Evolutionary conservation across 1,140 invertebrate genomes (phyloP), one percentile per base, ranked within the genome.

Genomic region (Gryllus bimaculatus): DNA sequence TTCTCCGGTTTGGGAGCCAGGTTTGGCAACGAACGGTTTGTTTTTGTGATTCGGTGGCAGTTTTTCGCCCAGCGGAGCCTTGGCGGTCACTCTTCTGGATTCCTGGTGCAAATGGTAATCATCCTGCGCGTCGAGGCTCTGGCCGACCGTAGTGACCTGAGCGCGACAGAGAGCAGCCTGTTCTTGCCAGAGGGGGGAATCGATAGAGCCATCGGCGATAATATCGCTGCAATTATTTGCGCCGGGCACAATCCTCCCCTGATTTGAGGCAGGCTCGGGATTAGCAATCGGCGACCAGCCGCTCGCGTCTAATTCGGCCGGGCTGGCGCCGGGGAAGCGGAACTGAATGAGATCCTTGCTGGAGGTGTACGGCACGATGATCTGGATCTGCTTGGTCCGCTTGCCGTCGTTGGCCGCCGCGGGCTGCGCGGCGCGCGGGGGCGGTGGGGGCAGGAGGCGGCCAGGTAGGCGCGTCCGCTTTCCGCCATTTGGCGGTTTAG

Each of bases 191-290:
- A 15, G 21, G 15, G 47, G 20, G 8, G 20, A 83, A 84, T 78
- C 20, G 81, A 80, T 4, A 77, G 80, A 78, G 79, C 77, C 85
- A 80, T 83, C 83, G 47, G 76, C 3, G 8, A 74, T 66, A 82
- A 48, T 80, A 76, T 15, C 75, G 75, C 6, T 79, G 78, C 21
- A 80, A 76, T 79, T n/a, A 76, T 82, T 81, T 13, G 54, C 2
- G 76, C 86, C 84, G 8, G 88, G 86, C 13, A 88, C 84, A 84
- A 89, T 90, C 80, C 87, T 85, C 48, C 83, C 84, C 81, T 87
- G 86, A 80, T 83, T 86, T 80, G 47, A 74, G 1, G 47, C 20
- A 8, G 8, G 21, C 18, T 80, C 49, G 10, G 13, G 15, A 47
- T 77, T 73, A 18, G 77, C 48, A 26, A 76, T 77, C n/a, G 79